Percentiles rank a stretch among this genome's conserved stretches.
Evolutionary conservation across 2,113 vertebrate genomes (phyloP).

Genomic region (Procavia capensis): DNA sequence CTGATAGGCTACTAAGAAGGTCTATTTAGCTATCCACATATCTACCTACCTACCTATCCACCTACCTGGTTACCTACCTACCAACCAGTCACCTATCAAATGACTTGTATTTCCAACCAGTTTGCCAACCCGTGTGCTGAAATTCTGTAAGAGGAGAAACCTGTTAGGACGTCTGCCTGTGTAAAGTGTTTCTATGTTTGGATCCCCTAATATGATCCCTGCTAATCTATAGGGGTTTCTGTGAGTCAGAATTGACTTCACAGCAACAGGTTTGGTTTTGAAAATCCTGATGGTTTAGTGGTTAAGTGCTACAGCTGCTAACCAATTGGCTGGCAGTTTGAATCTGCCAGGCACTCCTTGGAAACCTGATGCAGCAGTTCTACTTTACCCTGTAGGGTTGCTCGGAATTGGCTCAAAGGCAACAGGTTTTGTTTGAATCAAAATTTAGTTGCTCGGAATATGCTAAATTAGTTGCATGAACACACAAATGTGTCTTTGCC

Average conservation of each 20-base stretch:
- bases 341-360: too few species aligned
- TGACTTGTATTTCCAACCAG: background rate
- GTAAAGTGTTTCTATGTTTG: background rate
- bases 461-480: background rate
- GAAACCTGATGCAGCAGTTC: too few species aligned
- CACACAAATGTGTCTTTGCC: background rate
- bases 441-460: background rate
- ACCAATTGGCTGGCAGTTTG: too few species aligned
- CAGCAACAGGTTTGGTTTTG: too few species aligned
- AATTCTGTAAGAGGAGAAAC: constrained; percentile 19
- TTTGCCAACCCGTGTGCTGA: constrained; percentile 9
- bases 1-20: background rate
- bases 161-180: background rate
- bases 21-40: background rate
- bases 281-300: too few species aligned
- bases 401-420: too few species aligned
- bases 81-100: background rate
- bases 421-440: too few species aligned
- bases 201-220: background rate
- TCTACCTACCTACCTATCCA: too few species aligned
- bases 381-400: too few species aligned
- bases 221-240: too few species aligned
- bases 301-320: too few species aligned
- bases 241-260: too few species aligned
- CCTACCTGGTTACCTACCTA: background rate